These are phyloP conservation scores for Aramus guarauna DNA, from an alignment of 2,113 vertebrate species.

Conservation along the genomic window DNA sequence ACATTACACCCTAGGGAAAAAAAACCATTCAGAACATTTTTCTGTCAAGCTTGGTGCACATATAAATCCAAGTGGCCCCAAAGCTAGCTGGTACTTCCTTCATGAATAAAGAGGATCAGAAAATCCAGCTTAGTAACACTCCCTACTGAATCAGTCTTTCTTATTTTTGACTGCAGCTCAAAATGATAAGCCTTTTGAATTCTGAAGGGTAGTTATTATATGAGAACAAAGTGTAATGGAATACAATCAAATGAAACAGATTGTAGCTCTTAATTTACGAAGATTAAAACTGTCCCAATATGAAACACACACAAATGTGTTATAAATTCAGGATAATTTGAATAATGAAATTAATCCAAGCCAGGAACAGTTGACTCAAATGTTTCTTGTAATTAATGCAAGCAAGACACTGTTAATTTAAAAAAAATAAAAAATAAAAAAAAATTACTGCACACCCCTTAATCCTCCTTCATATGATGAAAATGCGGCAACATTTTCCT, in stretches of 20 bases:
- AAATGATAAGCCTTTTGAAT: slow-evolving; percentile 23
- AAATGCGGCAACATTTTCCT: background rate
- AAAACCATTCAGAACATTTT: background rate
- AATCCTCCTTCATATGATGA: background rate
- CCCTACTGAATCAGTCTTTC: background rate
- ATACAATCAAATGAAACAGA: slow-evolving; percentile 29
- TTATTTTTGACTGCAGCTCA: background rate
- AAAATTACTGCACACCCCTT: background rate
- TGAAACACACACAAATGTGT: slow-evolving; percentile 46
- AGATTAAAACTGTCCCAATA: slow-evolving; percentile 36
- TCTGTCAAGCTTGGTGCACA: background rate
- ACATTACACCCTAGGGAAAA: background rate
- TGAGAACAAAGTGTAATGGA: slow-evolving; percentile 17
- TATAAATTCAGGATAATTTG: slow-evolving; percentile 56
- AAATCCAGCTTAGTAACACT: background rate
- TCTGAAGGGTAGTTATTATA: background rate
- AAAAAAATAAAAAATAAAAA: background rate
- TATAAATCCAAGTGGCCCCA: background rate
- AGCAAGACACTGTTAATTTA: slow-evolving; percentile 24
- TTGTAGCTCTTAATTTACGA: slow-evolving; percentile 37
- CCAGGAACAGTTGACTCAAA: slow-evolving; percentile 45
- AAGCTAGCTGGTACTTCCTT: background rate
- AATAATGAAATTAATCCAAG: slow-evolving; percentile 42
- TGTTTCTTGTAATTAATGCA: slow-evolving; percentile 60
- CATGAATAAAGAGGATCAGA: background rate